phyloP scores from a whole-genome alignment of 2,797 vertebrate genomes.

The Tarsius wallacei region DNA sequence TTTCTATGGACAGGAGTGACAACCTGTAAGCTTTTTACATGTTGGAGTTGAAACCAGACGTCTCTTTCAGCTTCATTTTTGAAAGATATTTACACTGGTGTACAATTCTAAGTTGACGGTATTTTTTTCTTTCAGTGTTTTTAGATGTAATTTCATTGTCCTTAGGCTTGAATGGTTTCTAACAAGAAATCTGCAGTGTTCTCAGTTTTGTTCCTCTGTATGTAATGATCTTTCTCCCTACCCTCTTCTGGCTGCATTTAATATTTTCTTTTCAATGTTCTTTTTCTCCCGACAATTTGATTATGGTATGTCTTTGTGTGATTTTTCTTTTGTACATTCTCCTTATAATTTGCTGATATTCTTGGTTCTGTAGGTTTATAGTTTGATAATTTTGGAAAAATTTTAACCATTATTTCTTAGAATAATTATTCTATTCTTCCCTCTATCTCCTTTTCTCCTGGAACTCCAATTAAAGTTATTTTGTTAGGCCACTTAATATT shows the following conservation, averaged over 20 bases:
- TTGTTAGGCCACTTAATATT: conserved; percentile 12
- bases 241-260: not conserved
- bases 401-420: conserved; percentile 32
- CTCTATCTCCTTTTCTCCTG: conserved; percentile 16
- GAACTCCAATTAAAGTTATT: conserved; percentile 11
- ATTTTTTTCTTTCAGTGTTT: not conserved
- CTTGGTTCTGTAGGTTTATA: conserved; percentile 49
- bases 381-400: conserved; percentile 50
- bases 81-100: conserved; percentile 40
- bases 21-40: conserved; percentile 44
- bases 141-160: conserved; percentile 26
- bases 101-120: conserved; percentile 41
- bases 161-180: conserved; percentile 58
- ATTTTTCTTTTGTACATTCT: conserved; percentile 34
- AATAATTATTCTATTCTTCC: conserved; percentile 50
- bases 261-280: conserved; percentile 36
- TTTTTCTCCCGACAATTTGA: conserved; percentile 39
- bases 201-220: conserved; percentile 50
- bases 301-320: conserved; percentile 20
- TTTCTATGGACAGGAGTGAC: conserved; percentile 3
- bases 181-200: conserved; percentile 5
- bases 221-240: not conserved
- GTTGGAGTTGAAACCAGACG: conserved; percentile 57
- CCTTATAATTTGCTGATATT: conserved; percentile 47
- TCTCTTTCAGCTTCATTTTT: conserved; percentile 43